phyloP scores from a whole-genome alignment of 2,113 vertebrate species.

The Coryphaenoides rupestris region DNA sequence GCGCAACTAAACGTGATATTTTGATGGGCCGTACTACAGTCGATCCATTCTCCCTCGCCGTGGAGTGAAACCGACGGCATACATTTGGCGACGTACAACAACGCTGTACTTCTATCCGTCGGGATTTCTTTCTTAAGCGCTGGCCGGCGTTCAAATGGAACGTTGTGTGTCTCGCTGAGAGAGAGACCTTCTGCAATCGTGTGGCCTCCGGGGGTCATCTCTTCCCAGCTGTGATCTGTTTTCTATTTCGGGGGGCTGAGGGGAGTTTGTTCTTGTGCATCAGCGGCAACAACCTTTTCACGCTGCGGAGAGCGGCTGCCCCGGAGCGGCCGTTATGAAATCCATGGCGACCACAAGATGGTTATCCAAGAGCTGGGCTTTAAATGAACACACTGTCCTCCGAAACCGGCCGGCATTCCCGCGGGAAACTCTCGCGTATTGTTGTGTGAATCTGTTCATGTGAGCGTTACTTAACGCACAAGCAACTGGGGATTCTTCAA shows the following conservation, averaged over 20 bases:
- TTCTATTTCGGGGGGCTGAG: conserved; percentile 22
- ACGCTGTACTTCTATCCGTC: too few species aligned
- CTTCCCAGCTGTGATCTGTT: conserved; percentile 3
- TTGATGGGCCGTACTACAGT: too few species aligned
- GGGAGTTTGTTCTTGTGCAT: conserved; percentile 30
- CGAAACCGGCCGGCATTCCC: conserved; percentile 6
- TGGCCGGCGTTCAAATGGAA: background rate
- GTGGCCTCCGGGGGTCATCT: conserved; percentile 25
- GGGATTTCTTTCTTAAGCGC: background rate
- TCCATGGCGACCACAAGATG: conserved; percentile 30
- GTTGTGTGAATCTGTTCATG: conserved; percentile 1
- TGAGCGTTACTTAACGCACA: background rate
- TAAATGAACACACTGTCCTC: conserved; percentile 11
- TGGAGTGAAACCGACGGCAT: too few species aligned
- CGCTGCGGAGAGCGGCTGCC: conserved; percentile 24
- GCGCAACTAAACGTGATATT: too few species aligned
- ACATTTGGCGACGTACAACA: too few species aligned
- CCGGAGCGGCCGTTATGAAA: conserved; percentile 34
- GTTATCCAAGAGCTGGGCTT: conserved; percentile 9
- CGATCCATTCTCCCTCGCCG: too few species aligned
- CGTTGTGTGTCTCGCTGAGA: conserved; percentile 19
- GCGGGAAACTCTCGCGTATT: background rate
- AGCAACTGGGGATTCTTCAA: too few species aligned
- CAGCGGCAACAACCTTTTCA: conserved; percentile 16
- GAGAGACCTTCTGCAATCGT: conserved; percentile 10